Evolutionary conservation across 2,888 invertebrate genomes (phyloP).

Genomic region (Arge pagana): DNA sequence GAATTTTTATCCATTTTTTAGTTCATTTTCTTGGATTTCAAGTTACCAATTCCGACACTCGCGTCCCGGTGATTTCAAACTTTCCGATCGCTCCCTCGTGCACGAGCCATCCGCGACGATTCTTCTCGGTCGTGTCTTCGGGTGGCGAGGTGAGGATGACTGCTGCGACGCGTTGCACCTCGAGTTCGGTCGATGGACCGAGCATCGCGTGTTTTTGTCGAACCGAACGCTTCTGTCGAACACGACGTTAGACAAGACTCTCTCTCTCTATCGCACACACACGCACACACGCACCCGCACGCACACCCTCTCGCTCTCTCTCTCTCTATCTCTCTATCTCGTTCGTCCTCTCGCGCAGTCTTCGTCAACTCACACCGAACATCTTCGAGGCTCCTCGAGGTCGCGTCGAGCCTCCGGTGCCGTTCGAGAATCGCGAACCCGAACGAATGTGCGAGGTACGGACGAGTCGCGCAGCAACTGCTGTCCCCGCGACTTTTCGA

Average conservation of each 20-base stretch:
- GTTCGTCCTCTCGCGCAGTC: background rate
- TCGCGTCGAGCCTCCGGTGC: background rate
- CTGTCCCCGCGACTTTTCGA: too few relatives aligned
- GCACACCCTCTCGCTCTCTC: too few relatives aligned
- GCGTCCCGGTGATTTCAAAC: background rate
- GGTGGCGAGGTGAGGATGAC: background rate
- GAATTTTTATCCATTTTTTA: too few relatives aligned
- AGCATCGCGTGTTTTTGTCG: constrained; percentile 7
- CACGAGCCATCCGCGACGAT: constrained; percentile 1
- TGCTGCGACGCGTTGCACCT: background rate
- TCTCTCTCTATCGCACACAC: too few relatives aligned
- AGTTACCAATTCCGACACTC: constrained; percentile 14
- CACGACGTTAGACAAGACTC: too few relatives aligned
- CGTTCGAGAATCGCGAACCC: background rate
- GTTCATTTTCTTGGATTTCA: too few relatives aligned
- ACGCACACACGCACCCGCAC: too few relatives aligned
- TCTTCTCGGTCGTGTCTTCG: too few relatives aligned
- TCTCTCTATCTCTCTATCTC: too few relatives aligned
- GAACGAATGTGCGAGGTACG: background rate
- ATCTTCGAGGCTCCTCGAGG: background rate
- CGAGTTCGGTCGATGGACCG: constrained; percentile 5
- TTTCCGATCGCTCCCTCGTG: background rate
- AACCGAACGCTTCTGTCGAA: too few relatives aligned
- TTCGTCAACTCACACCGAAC: background rate
- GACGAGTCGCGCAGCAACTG: background rate